These are phyloP conservation scores for Fringilla coelebs DNA, from an alignment of 2,797 vertebrate genomes.

Conservation along the genomic window DNA sequence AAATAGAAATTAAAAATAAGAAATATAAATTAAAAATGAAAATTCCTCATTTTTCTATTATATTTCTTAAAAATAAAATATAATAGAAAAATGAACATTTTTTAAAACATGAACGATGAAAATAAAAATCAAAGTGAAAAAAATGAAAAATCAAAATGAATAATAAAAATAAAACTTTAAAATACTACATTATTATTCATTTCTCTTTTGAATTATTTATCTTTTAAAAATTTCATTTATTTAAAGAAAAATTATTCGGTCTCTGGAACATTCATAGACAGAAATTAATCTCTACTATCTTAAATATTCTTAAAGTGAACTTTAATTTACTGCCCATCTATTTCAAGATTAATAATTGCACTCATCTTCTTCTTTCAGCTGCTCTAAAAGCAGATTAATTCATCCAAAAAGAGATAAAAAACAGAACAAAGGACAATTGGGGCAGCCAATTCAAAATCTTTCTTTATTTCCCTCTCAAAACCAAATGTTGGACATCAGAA, in stretches of 20 bases:
- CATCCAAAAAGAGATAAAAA: background rate
- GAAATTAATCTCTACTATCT: background rate
- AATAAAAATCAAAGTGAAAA: background rate
- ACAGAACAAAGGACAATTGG: background rate
- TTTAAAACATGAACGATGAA: background rate
- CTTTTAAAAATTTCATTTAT: background rate
- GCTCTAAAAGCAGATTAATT: background rate
- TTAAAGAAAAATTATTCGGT: rapidly evolving
- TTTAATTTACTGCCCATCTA: too few species aligned
- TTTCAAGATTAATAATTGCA: background rate
- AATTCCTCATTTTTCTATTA: too few species aligned
- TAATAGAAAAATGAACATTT: background rate
- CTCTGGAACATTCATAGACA: background rate
- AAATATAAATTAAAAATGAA: background rate
- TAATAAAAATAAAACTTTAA: background rate
- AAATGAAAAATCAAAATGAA: background rate
- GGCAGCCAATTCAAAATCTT: background rate
- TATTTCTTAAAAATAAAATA: background rate
- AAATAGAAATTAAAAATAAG: background rate
- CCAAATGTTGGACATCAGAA: background rate
- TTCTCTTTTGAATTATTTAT: background rate
- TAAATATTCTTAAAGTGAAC: background rate
- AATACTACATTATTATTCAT: background rate
- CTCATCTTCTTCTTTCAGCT: too few species aligned
- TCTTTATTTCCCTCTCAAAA: background rate